phyloP scores from a whole-genome alignment of 2,113 vertebrate species.

The Rallus limicola region DNA sequence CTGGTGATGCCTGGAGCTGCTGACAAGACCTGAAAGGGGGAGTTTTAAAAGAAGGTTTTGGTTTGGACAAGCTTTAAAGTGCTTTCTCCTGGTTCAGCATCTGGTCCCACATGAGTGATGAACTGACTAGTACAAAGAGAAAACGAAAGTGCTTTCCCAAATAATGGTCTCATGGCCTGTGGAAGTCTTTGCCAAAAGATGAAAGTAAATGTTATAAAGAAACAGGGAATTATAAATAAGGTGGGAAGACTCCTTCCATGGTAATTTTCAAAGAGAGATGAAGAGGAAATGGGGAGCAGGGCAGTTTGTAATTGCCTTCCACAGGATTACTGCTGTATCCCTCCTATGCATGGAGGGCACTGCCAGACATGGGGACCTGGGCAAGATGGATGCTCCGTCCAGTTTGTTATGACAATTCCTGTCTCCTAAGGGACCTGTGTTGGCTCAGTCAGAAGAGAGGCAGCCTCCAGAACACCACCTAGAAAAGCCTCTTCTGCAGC shows the following conservation, averaged over 20 bases:
- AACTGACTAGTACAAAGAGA: not conserved
- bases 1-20: conserved; percentile 44
- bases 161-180: not conserved
- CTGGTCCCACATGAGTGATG: conserved; percentile 27
- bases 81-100: conserved; percentile 25
- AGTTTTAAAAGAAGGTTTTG: conserved; percentile 20
- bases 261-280: not conserved
- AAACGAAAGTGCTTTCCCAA: not conserved
- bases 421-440: not conserved
- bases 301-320: not conserved
- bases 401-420: not conserved
- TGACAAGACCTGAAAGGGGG: conserved; percentile 37
- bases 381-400: fast-evolving
- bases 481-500: not conserved
- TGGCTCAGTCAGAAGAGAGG: not conserved
- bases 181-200: conserved; percentile 4
- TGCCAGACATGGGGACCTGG: not conserved
- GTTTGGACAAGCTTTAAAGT: conserved; percentile 53
- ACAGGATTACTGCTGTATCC: not conserved
- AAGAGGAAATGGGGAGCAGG: not conserved
- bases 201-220: not conserved
- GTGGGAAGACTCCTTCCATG: not conserved
- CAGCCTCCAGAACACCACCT: not conserved
- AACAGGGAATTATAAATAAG: not conserved
- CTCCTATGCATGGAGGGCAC: not conserved